Conservation (phyloP, 2,113 vertebrate species). For the Onychorhynchus coronatus region DNA sequence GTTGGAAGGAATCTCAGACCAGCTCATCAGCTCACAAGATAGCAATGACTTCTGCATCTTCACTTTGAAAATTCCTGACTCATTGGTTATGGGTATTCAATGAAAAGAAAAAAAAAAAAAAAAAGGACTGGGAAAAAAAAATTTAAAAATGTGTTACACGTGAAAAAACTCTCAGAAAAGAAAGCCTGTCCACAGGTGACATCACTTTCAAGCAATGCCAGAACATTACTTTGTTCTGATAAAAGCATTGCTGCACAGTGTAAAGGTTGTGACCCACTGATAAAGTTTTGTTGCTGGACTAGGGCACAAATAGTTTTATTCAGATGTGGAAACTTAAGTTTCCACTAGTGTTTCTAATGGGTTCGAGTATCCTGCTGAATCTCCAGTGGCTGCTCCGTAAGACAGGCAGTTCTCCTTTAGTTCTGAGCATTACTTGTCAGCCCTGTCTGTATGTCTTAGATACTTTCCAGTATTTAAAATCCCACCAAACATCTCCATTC, state of each 20-base stretch:
- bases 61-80: not conserved
- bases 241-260: not conserved
- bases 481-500: not conserved
- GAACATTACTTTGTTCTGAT: not conserved
- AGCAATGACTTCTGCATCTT: not conserved
- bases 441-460: not conserved
- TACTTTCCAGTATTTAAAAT: not conserved
- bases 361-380: rapidly evolving
- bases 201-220: not conserved
- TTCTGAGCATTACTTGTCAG: not conserved
- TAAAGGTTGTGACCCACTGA: not conserved
- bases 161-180: not conserved
- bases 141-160: not conserved
- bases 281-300: not conserved
- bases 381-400: not conserved
- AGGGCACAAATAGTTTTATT: not conserved
- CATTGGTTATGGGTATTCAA: not conserved
- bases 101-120: not conserved
- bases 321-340: not conserved
- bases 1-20: not conserved
- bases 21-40: not conserved
- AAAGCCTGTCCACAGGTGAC: not conserved
- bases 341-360: not conserved
- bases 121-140: not conserved
- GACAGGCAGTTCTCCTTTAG: not conserved